phyloP scores from a whole-genome alignment of 2,888 invertebrate species.

The Chelonus formosanus region DNA sequence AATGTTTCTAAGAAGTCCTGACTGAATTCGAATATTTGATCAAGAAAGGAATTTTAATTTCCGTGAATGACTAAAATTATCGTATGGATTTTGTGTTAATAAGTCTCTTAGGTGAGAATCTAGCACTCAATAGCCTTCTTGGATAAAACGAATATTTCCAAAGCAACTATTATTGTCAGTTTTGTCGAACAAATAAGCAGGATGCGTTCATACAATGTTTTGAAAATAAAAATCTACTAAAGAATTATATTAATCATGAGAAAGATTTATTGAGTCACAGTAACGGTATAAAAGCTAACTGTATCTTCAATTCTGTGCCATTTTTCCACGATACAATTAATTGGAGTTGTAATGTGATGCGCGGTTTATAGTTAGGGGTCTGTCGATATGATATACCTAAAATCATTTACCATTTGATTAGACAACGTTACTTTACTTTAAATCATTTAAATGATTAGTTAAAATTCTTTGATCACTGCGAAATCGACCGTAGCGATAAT shows the following conservation, averaged over 20 bases:
- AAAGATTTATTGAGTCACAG: too few relatives aligned
- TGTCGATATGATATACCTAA: conserved; percentile 48
- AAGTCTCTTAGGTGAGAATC: background rate
- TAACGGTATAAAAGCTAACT: too few relatives aligned
- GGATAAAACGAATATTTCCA: too few relatives aligned
- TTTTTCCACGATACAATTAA: conserved; percentile 45
- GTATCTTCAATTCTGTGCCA: too few relatives aligned
- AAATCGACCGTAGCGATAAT: background rate
- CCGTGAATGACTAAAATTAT: background rate
- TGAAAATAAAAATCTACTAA: too few relatives aligned
- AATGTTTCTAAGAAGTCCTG: background rate
- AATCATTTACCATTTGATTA: conserved; percentile 43
- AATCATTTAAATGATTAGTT: conserved; percentile 43
- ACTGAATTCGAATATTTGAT: conserved; percentile 1
- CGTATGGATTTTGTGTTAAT: background rate
- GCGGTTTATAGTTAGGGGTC: conserved; percentile 45
- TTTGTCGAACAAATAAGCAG: too few relatives aligned
- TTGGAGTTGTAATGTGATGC: conserved; percentile 44
- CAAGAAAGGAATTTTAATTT: background rate
- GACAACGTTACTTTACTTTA: conserved; percentile 39
- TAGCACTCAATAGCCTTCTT: background rate
- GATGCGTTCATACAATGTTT: too few relatives aligned
- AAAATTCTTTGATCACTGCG: conserved; percentile 20
- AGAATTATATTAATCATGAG: too few relatives aligned
- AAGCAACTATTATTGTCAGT: too few relatives aligned